These are phyloP conservation scores for Rhinophrynus dorsalis DNA, from an alignment of 2,797 vertebrate genomes.

Conservation along the genomic window DNA sequence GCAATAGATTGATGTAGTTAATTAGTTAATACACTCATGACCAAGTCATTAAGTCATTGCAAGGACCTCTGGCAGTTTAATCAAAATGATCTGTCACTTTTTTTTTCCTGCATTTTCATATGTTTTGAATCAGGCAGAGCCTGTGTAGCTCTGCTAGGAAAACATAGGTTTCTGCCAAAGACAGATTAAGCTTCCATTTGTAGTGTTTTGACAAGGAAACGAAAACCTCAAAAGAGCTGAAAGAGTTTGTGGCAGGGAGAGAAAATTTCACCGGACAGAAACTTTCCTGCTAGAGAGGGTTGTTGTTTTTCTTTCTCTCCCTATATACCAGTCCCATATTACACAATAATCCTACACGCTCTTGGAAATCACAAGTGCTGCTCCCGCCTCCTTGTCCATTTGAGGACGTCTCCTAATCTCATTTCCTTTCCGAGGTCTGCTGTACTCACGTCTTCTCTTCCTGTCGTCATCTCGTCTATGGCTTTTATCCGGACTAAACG, in stretches of 20 bases:
- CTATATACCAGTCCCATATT: background rate
- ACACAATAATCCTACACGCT: background rate
- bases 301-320: background rate
- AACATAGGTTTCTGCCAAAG: slow-evolving; percentile 41
- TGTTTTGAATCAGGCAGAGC: slow-evolving; percentile 44
- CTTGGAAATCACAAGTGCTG: background rate
- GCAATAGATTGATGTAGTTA: no score
- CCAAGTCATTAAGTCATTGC: no score
- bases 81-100: slow-evolving; percentile 36
- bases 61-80: slow-evolving; percentile 31
- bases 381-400: no score
- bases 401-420: no score
- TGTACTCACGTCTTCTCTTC: no score
- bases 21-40: no score
- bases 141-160: slow-evolving; percentile 37
- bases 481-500: no score
- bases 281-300: slow-evolving; percentile 8
- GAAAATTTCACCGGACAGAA: slow-evolving; percentile 27
- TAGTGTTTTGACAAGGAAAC: slow-evolving; percentile 50
- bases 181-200: slow-evolving; percentile 49
- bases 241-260: slow-evolving; percentile 44
- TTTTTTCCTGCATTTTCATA: slow-evolving; percentile 46
- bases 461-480: no score
- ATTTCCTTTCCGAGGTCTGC: no score
- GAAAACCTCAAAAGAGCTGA: slow-evolving; percentile 48